A percentile compares a stretch with the other conserved stretches of the same genome.
These are phyloP conservation scores for Colossoma macropomum DNA, from an alignment of 2,113 vertebrate species.

Conservation along the genomic window DNA sequence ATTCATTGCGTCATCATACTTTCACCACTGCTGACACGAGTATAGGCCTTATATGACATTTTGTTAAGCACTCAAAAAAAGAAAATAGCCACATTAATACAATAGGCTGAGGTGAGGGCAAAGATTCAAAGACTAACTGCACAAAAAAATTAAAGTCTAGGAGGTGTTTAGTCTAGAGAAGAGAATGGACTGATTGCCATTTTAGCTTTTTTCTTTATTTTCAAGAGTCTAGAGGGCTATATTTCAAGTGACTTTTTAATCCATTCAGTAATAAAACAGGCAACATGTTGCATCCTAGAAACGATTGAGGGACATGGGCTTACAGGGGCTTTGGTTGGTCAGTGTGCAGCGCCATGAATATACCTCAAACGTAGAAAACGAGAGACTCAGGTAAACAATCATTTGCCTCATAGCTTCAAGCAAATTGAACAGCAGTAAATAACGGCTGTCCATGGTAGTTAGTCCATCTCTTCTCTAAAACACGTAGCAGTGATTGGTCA, in stretches of 20 bases:
- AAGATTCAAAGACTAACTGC: constrained; percentile 34
- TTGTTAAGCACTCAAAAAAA: not conserved
- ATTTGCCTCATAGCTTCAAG: constrained; percentile 76
- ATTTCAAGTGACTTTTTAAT: constrained; percentile 49
- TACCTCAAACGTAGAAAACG: constrained; percentile 75
- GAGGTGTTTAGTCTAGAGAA: constrained; percentile 45
- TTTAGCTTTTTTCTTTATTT: constrained; percentile 25
- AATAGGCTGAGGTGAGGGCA: constrained; percentile 12
- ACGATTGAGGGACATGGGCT: constrained; percentile 56
- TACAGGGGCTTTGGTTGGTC: constrained; percentile 68
- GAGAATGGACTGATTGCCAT: constrained; percentile 52
- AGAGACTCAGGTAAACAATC: constrained; percentile 81
- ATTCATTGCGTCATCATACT: constrained; percentile 23
- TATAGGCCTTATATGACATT: constrained; percentile 39
- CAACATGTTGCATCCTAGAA: constrained; percentile 42
- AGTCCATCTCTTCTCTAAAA: constrained; percentile 61
- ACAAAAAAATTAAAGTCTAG: constrained; percentile 44
- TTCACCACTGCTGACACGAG: constrained; percentile 1
- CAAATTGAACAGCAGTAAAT: constrained; percentile 56
- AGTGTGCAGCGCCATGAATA: constrained; percentile 75
- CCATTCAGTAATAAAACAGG: constrained; percentile 57
- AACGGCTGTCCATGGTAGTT: constrained; percentile 69
- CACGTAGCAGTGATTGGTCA: constrained; percentile 71
- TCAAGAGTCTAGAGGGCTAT: constrained; percentile 48
- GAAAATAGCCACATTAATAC: constrained; percentile 21